These are phyloP conservation scores for Drosophila hydei DNA, from an alignment of 1,140 invertebrate species.

Conservation along the genomic window DNA sequence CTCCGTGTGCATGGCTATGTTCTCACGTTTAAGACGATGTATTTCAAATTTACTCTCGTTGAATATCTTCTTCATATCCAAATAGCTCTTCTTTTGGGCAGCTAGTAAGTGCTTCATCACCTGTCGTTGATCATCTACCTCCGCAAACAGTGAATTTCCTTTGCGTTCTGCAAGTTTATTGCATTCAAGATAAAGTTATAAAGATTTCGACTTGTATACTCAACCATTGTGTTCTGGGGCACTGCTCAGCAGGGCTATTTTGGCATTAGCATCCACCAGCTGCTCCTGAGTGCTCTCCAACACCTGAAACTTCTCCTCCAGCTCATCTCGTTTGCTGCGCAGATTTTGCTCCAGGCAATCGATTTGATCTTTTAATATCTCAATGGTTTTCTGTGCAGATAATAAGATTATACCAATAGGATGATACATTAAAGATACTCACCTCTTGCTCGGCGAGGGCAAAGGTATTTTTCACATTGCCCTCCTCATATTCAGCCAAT, in stretches of 20 bases:
- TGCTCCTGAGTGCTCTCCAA: conserved; percentile 78
- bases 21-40: conserved; percentile 83
- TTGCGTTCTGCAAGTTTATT: conserved; percentile 63
- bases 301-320: conserved; percentile 74
- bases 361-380: conserved; percentile 71
- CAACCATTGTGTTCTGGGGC: conserved; percentile 65
- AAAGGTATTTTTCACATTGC: conserved; percentile 54
- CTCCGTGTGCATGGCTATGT: conserved; percentile 77
- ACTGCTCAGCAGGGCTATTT: conserved; percentile 60
- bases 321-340: conserved; percentile 64
- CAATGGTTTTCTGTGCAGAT: conserved; percentile 60
- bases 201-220: background rate
- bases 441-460: conserved; percentile 74
- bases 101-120: conserved; percentile 82
- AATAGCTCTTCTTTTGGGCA: conserved; percentile 81
- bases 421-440: background rate
- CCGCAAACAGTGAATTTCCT: conserved; percentile 86
- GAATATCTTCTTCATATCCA: conserved; percentile 83
- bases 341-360: conserved; percentile 77
- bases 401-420: background rate
- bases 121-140: conserved; percentile 85
- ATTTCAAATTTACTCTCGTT: conserved; percentile 84
- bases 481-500: conserved; percentile 65
- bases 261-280: conserved; percentile 74
- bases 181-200: background rate